These are phyloP conservation scores for Agrilus planipennis DNA, from an alignment of 1,140 invertebrate species.

Conservation along the genomic window DNA sequence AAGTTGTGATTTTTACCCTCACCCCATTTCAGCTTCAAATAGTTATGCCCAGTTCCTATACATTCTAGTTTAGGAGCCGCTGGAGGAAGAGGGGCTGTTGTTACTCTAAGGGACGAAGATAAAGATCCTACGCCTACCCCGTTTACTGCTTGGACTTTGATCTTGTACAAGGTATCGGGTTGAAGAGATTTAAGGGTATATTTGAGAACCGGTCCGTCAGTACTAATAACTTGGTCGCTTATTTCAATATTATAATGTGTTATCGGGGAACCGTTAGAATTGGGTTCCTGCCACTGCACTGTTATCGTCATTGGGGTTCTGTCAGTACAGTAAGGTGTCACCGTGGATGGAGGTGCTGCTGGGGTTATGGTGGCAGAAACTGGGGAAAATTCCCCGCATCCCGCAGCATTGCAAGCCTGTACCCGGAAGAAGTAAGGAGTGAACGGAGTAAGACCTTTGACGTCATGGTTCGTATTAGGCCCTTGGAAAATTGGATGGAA, in stretches of 20 bases:
- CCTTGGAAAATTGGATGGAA: conserved; percentile 47
- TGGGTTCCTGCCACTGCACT: conserved; percentile 60
- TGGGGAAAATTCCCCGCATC: conserved; percentile 56
- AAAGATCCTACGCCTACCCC: conserved; percentile 67
- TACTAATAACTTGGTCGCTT: conserved; percentile 44
- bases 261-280: conserved; percentile 58
- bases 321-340: conserved; percentile 45
- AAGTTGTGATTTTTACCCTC: conserved; percentile 53
- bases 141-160: conserved; percentile 71
- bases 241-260: conserved; percentile 64
- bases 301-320: conserved; percentile 53
- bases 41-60: conserved; percentile 59
- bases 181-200: conserved; percentile 39
- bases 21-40: conserved; percentile 76
- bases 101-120: conserved; percentile 54
- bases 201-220: conserved; percentile 40
- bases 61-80: conserved; percentile 61
- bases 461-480: conserved; percentile 43
- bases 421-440: conserved; percentile 69
- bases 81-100: conserved; percentile 65
- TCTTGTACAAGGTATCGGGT: conserved; percentile 50
- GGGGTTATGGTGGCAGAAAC: conserved; percentile 50
- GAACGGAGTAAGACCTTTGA: conserved; percentile 58
- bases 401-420: conserved; percentile 64
- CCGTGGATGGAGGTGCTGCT: conserved; percentile 59